Evolutionary conservation across 2,113 vertebrate species (phyloP).

Genomic region (Otus sunia): DNA sequence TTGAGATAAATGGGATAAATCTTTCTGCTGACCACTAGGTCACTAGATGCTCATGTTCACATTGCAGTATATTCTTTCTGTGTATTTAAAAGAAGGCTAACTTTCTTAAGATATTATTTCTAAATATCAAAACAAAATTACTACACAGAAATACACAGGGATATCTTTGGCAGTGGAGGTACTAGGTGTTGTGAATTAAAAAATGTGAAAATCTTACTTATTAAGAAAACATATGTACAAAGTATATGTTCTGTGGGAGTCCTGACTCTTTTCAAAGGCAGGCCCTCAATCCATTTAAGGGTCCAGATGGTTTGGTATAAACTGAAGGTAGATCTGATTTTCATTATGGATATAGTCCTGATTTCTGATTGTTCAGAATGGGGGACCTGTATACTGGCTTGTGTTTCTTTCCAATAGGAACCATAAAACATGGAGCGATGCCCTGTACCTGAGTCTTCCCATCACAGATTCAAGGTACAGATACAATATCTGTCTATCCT

Average conservation of each 20-base stretch:
- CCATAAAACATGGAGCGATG: rapidly evolving
- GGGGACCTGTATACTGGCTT: neutral
- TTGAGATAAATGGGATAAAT: neutral
- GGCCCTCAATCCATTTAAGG: neutral
- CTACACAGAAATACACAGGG: neutral
- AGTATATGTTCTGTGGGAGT: neutral
- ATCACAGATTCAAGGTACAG: neutral
- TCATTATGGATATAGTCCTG: neutral
- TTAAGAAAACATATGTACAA: neutral
- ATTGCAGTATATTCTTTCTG: neutral
- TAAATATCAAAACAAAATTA: neutral
- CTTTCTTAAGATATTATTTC: neutral
- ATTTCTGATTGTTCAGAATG: neutral
- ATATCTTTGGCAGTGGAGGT: neutral
- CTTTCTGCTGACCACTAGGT: neutral
- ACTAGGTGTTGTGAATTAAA: neutral
- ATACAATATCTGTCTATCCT: neutral
- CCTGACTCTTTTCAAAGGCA: neutral
- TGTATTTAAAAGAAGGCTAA: neutral
- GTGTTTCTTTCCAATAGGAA: neutral
- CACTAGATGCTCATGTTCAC: neutral
- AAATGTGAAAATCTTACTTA: neutral
- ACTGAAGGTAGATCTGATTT: neutral
- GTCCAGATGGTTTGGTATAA: neutral
- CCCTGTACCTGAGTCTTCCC: neutral